phyloP scores from a whole-genome alignment of 1,140 invertebrate genomes.

The Drosophila ercepeae region DNA sequence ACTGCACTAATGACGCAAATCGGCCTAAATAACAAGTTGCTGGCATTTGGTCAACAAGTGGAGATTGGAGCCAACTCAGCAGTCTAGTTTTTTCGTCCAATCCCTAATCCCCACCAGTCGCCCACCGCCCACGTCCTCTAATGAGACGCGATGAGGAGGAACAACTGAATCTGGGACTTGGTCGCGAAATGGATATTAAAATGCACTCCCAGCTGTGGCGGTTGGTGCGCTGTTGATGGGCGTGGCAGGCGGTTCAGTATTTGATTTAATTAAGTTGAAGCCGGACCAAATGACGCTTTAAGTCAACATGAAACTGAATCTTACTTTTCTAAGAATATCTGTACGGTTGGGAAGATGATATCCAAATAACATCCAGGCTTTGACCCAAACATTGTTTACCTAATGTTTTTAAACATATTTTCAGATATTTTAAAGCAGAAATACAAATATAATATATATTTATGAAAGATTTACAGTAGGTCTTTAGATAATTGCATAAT shows the following conservation, averaged over 20 bases:
- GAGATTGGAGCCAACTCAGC: slow-evolving; percentile 45
- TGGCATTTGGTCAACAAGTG: slow-evolving; percentile 68
- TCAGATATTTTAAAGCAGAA: too few species aligned
- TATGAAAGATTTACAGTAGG: too few species aligned
- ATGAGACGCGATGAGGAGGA: slow-evolving; percentile 62
- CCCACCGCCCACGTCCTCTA: slow-evolving; percentile 20
- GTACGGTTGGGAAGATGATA: too few species aligned
- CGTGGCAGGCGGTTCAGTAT: slow-evolving; percentile 25
- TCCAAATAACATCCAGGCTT: too few species aligned
- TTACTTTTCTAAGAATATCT: neutral
- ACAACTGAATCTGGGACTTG: slow-evolving; percentile 32
- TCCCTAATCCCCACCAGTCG: slow-evolving; percentile 7
- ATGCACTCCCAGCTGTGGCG: slow-evolving; percentile 41
- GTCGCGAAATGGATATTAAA: slow-evolving; percentile 70
- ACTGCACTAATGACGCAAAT: slow-evolving; percentile 72
- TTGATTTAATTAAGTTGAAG: slow-evolving; percentile 70
- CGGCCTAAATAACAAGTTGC: slow-evolving; percentile 72
- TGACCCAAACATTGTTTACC: too few species aligned
- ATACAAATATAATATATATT: too few species aligned
- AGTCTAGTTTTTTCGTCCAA: slow-evolving; percentile 44
- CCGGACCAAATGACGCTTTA: neutral
- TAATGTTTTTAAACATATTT: too few species aligned
- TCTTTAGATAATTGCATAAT: too few species aligned
- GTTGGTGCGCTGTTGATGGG: slow-evolving; percentile 27
- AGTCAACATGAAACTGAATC: neutral